Base-by-base conservation (phyloP, 2,113 vertebrate species). In the Tragulus kanchil region DNA sequence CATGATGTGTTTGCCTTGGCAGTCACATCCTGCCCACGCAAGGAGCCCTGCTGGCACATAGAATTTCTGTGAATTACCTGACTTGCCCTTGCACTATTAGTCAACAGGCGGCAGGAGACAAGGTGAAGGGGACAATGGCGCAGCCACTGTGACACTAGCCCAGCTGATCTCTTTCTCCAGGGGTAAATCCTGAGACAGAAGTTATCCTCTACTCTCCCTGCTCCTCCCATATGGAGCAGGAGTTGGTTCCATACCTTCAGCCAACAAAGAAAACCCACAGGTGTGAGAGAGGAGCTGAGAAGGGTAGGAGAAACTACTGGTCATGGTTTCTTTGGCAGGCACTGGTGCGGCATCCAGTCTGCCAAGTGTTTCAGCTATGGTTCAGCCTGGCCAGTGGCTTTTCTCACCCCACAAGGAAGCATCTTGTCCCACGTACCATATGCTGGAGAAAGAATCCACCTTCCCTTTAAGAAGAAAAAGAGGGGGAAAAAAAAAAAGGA, bases 41-140 rank as follows among this genome's bases (percentile, higher is more conserved):
- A 12, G 84, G 23, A 87, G 23, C 58, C 45, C 69, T 90, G 88
- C 69, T 90, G 88, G 86, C 81, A 93, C 86, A 23, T 25, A 26
- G 71, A 17, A 90, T 48, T 97, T 96, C 92, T 96, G 64, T 84
- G 93, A 95, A 94, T 93, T 14, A 5, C 78, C 69, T 23, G 25
- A 12, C 14, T 64, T 91, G 3, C 28, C 78, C 56, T 58, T 28
- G 48, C 21, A 69, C 58, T 50, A 54, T 78, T 59, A 52, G 79
- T 64, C 93, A 78, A 56, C 15, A 73, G n/a, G 4, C 52, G 45
- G n/a, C 61, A 85, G 58, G 36, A 48, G 45, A 81, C 25, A 45
- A 14, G 16, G 19, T 59, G 54, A 65, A 67, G 84, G 54, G n/a
- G 84, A 42, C 89, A 85, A 48, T 14, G 10, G 52, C 21, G 1